A percentile compares a stretch with the other conserved stretches of the same genome.
phyloP scores from a whole-genome alignment of 2,113 vertebrate genomes.

The Zeus faber region DNA sequence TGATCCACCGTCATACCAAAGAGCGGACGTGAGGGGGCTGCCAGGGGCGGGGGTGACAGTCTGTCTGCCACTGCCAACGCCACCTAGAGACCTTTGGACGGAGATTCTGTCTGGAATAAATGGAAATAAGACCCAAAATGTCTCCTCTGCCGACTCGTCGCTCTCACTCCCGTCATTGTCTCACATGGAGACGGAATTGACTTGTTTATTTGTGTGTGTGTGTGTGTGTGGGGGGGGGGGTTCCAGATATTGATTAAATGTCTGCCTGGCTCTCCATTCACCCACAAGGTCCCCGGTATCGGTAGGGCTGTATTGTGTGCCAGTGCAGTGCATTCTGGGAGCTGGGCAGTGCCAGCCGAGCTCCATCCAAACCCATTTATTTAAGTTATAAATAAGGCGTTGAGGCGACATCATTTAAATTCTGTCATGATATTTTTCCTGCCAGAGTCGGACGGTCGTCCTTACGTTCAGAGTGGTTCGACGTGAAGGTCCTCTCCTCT shows the following conservation, averaged over 20 bases:
- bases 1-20: slow-evolving; percentile 9
- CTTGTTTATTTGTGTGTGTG: too few relatives aligned
- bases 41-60: not conserved
- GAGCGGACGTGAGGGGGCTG: too few relatives aligned
- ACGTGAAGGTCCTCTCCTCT: slow-evolving; percentile 12
- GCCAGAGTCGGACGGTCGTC: too few relatives aligned
- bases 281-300: slow-evolving; percentile 15
- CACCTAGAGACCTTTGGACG: not conserved
- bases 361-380: slow-evolving; percentile 37
- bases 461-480: slow-evolving; percentile 24
- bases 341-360: slow-evolving; percentile 14
- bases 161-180: slow-evolving; percentile 15
- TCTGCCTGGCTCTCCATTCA: slow-evolving; percentile 29
- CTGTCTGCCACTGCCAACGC: not conserved
- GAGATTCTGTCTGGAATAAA: not conserved
- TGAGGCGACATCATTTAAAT: slow-evolving; percentile 23
- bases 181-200: slow-evolving; percentile 2
- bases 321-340: slow-evolving; percentile 28
- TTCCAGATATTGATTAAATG: slow-evolving; percentile 58
- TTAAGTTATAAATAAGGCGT: slow-evolving; percentile 33
- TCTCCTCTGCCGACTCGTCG: not conserved
- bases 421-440: slow-evolving; percentile 19
- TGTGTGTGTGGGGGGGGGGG: too few relatives aligned
- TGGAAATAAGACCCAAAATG: not conserved
- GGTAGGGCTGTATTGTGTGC: slow-evolving; percentile 17